A percentile compares a stretch with the other conserved stretches of the same genome.
Evolutionary conservation across 2,888 invertebrate genomes (phyloP).

Genomic region (Scrobipalpa atriplicella): DNA sequence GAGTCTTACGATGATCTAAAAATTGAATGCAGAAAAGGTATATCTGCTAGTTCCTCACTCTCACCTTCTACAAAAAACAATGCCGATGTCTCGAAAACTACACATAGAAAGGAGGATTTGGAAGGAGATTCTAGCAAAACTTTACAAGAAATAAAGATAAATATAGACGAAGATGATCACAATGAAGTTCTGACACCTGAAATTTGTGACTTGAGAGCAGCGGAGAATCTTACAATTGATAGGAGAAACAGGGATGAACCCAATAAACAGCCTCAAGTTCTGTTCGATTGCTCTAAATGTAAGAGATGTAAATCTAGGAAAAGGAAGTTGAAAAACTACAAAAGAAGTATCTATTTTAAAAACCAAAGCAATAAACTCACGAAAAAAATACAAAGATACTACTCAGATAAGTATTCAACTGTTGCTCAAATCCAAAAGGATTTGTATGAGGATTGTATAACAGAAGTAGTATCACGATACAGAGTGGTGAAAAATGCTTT

Average conservation of each 20-base stretch:
- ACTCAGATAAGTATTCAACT: slow-evolving; percentile 37
- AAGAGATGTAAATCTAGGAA: slow-evolving; percentile 34
- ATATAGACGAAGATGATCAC: slow-evolving; percentile 31
- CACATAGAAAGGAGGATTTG: neutral
- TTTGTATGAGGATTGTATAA: slow-evolving; percentile 42
- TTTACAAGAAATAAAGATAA: slow-evolving; percentile 38
- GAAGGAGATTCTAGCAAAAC: neutral
- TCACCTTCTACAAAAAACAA: neutral
- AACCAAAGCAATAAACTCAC: slow-evolving; percentile 41
- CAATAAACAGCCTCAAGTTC: slow-evolving; percentile 37
- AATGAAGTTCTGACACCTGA: slow-evolving; percentile 31
- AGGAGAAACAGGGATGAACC: slow-evolving; percentile 25
- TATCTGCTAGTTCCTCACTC: neutral
- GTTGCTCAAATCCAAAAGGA: slow-evolving; percentile 42
- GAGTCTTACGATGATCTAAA: slow-evolving; percentile 47
- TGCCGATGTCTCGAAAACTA: neutral
- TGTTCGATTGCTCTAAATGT: slow-evolving; percentile 43
- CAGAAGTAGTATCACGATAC: slow-evolving; percentile 47
- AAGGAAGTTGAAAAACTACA: slow-evolving; percentile 43
- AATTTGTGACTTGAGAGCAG: slow-evolving; percentile 31
- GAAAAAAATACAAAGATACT: slow-evolving; percentile 44
- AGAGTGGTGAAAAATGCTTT: slow-evolving; percentile 50
- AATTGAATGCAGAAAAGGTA: neutral
- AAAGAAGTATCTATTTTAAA: slow-evolving; percentile 51
- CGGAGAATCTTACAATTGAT: slow-evolving; percentile 31